Evolutionary conservation across 2,888 invertebrate genomes (phyloP), one percentile per base, ranked within the genome.

Genomic region (Augochlorella aurata): DNA sequence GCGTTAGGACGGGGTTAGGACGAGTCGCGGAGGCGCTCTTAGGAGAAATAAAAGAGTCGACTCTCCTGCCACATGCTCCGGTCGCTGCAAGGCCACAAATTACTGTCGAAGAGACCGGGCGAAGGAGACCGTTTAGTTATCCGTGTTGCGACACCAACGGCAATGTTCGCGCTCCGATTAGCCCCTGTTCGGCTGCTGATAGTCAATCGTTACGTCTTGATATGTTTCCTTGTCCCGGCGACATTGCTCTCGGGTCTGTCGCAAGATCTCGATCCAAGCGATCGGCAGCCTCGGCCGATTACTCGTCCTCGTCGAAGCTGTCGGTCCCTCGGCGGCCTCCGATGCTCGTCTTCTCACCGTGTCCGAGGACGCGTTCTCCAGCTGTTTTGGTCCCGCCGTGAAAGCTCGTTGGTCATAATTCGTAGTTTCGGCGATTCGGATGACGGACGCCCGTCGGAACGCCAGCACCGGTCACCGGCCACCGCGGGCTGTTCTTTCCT

Each of bases 361-460:
- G 47, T 71, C 29, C 73, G 67, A 73, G 29, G 50, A 72, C 69
- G 79, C 54, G 61, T 50, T 24, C 49, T 71, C 67, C 50, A 73
- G 61, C 50, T 74, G 65, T 38, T 44, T 76, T 84, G 84, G 85
- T 85, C 85, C 85, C 85, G 77, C 69, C 81, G 69, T 75, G 75
- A 65, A 65, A 74, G 76, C 74, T 79, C 81, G 49, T 78, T 72
- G 78, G 78, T 81, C 74, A 38, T 79, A 63, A 52, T 74, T 61
- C 38, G 45, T 7, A 38, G 65, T 49, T 38, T 7, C 50, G 45
- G 44, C 49, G 61, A 14, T 24, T 45, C 58, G 29, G 47, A 2
- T 38, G 14, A 18, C 0, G n/a, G n/a, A n/a, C n/a, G n/a, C n/a
- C n/a, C n/a, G n/a, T n/a, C n/a, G n/a, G n/a, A n/a, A n/a, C n/a